Evolutionary conservation across 2,797 vertebrate genomes (phyloP).

Genomic region (Lutjanus argentimaculatus): DNA sequence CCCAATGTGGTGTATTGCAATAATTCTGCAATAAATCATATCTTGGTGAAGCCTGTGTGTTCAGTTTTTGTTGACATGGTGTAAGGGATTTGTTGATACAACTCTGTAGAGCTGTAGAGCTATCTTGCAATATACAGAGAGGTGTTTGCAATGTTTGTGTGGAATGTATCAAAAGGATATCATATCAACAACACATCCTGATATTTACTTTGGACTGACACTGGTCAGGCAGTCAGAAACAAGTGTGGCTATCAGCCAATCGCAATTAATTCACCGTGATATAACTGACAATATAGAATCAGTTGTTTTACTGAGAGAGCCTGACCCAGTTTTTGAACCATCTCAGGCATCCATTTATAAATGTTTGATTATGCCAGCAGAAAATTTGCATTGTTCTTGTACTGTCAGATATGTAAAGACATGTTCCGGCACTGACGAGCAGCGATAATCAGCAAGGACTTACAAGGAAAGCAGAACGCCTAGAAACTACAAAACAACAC

Average conservation of each 20-base stretch:
- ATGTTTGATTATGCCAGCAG: constrained; percentile 36
- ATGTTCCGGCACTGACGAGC: constrained; percentile 1
- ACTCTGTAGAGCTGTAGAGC: neutral
- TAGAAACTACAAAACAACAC: constrained; percentile 33
- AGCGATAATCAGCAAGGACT: constrained; percentile 24
- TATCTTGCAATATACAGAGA: neutral
- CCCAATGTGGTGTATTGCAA: neutral
- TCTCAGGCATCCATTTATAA: constrained; percentile 25
- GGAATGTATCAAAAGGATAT: too few species aligned
- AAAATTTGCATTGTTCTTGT: constrained; percentile 37
- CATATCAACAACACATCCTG: neutral
- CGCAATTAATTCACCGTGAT: neutral
- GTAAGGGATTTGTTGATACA: neutral
- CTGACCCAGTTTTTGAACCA: constrained; percentile 44
- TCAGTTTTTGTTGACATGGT: constrained; percentile 5
- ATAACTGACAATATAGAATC: neutral
- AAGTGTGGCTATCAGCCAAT: neutral
- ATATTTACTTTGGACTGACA: constrained; percentile 1
- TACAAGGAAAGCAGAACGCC: constrained; percentile 12
- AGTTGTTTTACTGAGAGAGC: constrained; percentile 3
- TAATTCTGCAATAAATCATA: neutral
- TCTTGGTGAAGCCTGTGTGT: neutral
- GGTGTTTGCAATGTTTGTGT: neutral
- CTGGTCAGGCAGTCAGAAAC: constrained; percentile 14
- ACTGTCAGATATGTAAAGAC: constrained; percentile 34